Evolutionary conservation across 2,888 invertebrate species (phyloP).

Genomic region (Synergus itoensis): DNA sequence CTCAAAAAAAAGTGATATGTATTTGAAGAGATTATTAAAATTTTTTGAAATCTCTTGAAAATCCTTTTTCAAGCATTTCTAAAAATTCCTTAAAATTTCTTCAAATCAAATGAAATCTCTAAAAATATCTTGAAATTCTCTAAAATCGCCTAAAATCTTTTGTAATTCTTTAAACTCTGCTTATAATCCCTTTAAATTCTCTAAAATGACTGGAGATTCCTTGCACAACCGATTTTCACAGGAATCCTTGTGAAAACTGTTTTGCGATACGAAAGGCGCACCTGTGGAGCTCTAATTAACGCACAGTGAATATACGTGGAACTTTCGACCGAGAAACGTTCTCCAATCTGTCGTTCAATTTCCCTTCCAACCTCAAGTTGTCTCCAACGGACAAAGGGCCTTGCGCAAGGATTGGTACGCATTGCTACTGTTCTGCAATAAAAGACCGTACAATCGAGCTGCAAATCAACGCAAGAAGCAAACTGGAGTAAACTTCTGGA

Average conservation of each 20-base stretch:
- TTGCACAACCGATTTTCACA: constrained; percentile 11
- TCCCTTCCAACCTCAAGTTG: constrained; percentile 40
- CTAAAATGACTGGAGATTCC: constrained; percentile 4
- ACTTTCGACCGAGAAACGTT: constrained; percentile 37
- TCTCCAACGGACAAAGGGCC: constrained; percentile 35
- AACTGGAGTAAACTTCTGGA: constrained; percentile 3
- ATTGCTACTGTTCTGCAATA: background rate
- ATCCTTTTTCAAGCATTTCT: no score
- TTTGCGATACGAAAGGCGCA: constrained; percentile 24
- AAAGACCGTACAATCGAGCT: constrained; percentile 15
- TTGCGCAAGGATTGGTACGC: constrained; percentile 18
- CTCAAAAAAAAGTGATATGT: no score
- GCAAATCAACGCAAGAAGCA: constrained; percentile 24
- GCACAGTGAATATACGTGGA: constrained; percentile 23
- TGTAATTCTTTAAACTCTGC: background rate
- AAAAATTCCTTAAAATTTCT: no score
- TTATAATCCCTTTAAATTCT: no score
- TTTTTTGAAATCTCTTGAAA: no score
- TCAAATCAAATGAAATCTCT: no score
- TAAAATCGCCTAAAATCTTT: background rate
- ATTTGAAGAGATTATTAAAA: no score
- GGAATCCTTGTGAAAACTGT: constrained; percentile 28
- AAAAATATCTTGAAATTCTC: no score
- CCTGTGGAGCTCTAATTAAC: constrained; percentile 38
- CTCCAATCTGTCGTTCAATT: constrained; percentile 20